phyloP scores from a whole-genome alignment of 2,797 vertebrate genomes.

The Squalus acanthias region DNA sequence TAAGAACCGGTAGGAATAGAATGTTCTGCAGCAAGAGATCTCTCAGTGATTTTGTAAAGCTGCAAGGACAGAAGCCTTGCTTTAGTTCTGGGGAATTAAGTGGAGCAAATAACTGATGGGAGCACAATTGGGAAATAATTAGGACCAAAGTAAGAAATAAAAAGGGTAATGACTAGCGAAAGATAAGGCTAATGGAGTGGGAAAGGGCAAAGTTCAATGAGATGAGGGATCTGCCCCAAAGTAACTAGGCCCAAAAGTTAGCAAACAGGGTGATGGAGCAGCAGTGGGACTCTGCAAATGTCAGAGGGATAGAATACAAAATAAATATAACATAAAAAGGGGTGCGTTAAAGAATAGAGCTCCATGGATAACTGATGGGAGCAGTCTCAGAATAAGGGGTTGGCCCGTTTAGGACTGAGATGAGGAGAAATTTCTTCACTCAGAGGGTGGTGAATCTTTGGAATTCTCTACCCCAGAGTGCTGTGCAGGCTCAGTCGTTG shows the following conservation, averaged over 20 bases:
- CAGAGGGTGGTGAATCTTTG: too few relatives aligned
- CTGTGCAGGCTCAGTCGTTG: too few relatives aligned
- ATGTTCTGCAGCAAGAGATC: neutral
- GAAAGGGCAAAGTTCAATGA: neutral
- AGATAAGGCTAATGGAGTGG: neutral
- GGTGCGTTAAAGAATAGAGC: neutral
- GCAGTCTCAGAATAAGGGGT: too few relatives aligned
- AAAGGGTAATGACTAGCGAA: neutral
- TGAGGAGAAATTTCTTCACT: too few relatives aligned
- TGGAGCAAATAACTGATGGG: neutral
- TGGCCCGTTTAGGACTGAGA: too few relatives aligned
- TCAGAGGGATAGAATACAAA: neutral
- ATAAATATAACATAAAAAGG: neutral
- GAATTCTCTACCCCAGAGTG: too few relatives aligned
- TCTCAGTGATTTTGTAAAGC: neutral
- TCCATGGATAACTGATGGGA: neutral
- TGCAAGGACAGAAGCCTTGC: neutral
- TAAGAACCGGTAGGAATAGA: neutral
- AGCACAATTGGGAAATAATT: neutral
- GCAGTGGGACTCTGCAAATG: neutral
- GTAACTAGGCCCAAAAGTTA: neutral
- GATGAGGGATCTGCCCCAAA: neutral
- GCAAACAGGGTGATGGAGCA: neutral
- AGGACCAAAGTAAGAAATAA: neutral
- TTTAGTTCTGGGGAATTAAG: neutral